These are phyloP conservation scores for Trichopria drosophilae DNA, from an alignment of 2,888 invertebrate genomes.

Conservation along the genomic window DNA sequence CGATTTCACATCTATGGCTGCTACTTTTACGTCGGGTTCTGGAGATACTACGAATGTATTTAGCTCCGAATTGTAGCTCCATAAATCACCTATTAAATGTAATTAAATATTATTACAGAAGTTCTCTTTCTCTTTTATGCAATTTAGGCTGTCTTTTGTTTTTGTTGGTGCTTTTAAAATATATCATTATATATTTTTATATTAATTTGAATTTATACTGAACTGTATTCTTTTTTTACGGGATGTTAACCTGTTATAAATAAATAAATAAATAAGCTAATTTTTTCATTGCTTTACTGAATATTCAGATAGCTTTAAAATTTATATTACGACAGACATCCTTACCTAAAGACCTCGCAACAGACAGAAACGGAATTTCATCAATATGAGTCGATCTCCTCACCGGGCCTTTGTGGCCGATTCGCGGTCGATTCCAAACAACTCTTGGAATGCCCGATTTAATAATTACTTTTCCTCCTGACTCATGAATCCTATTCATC, in stretches of 20 bases:
- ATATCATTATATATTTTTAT: background rate
- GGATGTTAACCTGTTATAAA: background rate
- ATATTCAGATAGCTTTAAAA: background rate
- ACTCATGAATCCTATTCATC: conserved; percentile 77
- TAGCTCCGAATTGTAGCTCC: conserved; percentile 92
- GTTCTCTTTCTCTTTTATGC: too few species aligned
- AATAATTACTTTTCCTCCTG: conserved; percentile 78
- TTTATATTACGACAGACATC: too few species aligned
- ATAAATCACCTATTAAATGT: conserved; percentile 76
- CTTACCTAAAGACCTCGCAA: conserved; percentile 86
- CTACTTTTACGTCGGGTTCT: conserved; percentile 90
- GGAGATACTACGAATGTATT: conserved; percentile 97
- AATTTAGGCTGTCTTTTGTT: too few species aligned
- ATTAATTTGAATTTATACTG: background rate
- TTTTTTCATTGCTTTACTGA: background rate
- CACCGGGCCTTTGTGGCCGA: conserved; percentile 84
- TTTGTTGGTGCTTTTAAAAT: too few species aligned
- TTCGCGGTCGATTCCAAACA: conserved; percentile 92
- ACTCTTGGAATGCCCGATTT: conserved; percentile 91
- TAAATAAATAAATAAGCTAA: conserved; percentile 7
- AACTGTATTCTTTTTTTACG: background rate
- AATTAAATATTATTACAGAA: conserved; percentile 1
- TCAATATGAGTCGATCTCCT: conserved; percentile 87
- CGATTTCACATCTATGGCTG: conserved; percentile 70
- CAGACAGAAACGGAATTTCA: conserved; percentile 93